Percentiles rank a stretch among this genome's conserved stretches.
Conservation (phyloP, 2,797 vertebrate genomes). For the Geotrypetes seraphini region DNA sequence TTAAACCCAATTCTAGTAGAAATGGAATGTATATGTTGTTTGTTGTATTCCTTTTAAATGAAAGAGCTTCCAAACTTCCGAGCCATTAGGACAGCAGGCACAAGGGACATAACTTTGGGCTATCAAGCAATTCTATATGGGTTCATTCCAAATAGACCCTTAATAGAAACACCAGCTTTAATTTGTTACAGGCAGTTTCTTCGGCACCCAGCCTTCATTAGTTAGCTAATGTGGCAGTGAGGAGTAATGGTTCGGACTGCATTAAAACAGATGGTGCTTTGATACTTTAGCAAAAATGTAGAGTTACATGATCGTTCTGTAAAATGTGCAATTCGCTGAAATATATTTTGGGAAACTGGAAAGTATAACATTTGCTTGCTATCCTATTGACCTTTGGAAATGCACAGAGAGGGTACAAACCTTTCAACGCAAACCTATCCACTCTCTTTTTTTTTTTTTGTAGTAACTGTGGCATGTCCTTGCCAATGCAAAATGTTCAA, state of each 20-base stretch:
- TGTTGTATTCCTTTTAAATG: neutral
- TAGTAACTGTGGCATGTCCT: too few relatives aligned
- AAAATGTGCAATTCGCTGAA: neutral
- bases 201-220: conserved; percentile 6
- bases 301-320: neutral
- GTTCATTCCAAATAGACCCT: conserved; percentile 16
- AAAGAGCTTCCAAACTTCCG: neutral
- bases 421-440: too few relatives aligned
- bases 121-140: neutral
- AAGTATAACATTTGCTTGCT: too few relatives aligned
- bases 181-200: conserved; percentile 12
- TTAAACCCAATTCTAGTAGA: too few relatives aligned
- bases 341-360: too few relatives aligned
- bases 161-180: neutral
- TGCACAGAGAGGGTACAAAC: too few relatives aligned
- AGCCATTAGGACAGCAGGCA: neutral
- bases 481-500: too few relatives aligned
- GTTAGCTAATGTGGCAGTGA: conserved; percentile 2
- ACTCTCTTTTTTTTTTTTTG: too few relatives aligned
- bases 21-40: too few relatives aligned
- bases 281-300: neutral
- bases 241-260: neutral
- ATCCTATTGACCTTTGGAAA: too few relatives aligned
- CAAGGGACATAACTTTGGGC: neutral
- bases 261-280: conserved; percentile 11